Evolutionary conservation across 2,797 vertebrate genomes (phyloP).

Genomic region (Diplodus puntazzo): DNA sequence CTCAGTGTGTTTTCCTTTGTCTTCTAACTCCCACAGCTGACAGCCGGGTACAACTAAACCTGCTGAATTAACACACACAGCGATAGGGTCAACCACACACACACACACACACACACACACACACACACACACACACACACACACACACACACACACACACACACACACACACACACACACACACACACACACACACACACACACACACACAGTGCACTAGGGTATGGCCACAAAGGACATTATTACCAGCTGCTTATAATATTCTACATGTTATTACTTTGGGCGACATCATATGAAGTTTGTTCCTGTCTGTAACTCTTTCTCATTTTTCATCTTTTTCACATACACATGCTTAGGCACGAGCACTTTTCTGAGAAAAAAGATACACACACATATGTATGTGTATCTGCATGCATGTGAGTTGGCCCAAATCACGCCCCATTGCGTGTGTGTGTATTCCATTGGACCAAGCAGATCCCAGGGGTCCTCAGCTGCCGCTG

Average conservation of each 20-base stretch:
- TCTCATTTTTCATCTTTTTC: neutral
- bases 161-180: neutral
- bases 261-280: neutral
- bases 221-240: neutral
- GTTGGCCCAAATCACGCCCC: neutral
- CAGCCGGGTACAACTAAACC: neutral
- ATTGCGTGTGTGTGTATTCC: slow-evolving; percentile 1
- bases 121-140: neutral
- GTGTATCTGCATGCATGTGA: neutral
- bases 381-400: neutral
- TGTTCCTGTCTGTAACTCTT: neutral
- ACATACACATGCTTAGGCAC: neutral
- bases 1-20: neutral
- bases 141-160: too few relatives aligned
- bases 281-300: neutral
- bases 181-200: neutral
- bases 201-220: too few relatives aligned
- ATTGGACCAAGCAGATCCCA: slow-evolving; percentile 41
- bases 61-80: neutral
- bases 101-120: neutral
- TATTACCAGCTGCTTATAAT: neutral
- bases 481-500: slow-evolving; percentile 54
- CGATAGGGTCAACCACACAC: neutral
- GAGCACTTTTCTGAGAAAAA: neutral
- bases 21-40: neutral